phyloP scores from a whole-genome alignment of 64 coral and sea anemone genomes.

The Acropora tenuis region DNA sequence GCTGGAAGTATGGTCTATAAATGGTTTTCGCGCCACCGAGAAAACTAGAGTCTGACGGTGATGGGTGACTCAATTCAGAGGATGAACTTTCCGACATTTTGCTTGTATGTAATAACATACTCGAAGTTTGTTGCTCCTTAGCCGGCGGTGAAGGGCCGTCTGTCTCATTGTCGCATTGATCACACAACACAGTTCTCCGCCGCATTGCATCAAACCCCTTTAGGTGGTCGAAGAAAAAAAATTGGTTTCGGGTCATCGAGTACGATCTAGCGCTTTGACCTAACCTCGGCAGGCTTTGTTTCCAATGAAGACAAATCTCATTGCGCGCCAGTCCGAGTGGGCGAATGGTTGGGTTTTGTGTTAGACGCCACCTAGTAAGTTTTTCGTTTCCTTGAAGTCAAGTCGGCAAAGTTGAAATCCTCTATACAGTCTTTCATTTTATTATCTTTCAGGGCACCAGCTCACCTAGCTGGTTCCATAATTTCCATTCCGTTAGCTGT shows the following conservation, averaged over 20 bases:
- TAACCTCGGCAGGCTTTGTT: background rate
- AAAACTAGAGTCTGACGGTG: too few relatives aligned
- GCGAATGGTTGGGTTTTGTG: background rate
- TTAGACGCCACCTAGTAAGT: background rate
- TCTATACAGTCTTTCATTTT: constrained; percentile 16
- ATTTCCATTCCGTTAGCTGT: background rate
- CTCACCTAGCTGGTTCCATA: background rate
- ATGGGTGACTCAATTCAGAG: too few relatives aligned
- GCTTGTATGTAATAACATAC: too few relatives aligned
- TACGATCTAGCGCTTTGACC: constrained; percentile 15
- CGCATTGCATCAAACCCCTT: constrained; percentile 39
- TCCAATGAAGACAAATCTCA: constrained; percentile 30
- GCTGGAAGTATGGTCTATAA: too few relatives aligned
- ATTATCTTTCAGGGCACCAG: background rate
- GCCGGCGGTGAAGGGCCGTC: too few relatives aligned
- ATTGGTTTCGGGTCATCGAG: constrained; percentile 12
- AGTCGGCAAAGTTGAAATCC: background rate
- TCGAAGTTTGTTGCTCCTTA: too few relatives aligned
- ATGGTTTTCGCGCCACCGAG: too few relatives aligned
- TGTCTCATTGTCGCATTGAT: background rate
- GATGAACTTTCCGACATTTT: too few relatives aligned
- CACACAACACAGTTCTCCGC: background rate
- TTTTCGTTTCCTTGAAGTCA: constrained; percentile 27
- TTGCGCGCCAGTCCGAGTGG: constrained; percentile 5
- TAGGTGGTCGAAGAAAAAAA: constrained; percentile 32